Percentiles rank a stretch among this genome's conserved stretches.
These are phyloP conservation scores for Neotoxoptera formosana DNA, from an alignment of 1,140 invertebrate species.

Conservation along the genomic window DNA sequence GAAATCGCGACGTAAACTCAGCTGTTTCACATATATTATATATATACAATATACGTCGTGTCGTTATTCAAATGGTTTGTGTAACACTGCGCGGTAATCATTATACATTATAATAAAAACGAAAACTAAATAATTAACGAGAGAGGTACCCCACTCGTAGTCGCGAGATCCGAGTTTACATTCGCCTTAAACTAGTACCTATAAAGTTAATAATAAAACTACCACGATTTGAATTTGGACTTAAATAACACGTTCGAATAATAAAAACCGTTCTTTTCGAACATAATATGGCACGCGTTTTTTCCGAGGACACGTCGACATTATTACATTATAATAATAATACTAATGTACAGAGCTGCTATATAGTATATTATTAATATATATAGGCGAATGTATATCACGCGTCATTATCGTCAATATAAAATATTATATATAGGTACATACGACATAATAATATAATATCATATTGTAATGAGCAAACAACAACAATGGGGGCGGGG, in stretches of 20 bases:
- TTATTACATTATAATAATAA: background rate
- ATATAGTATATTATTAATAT: too few species aligned
- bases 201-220: background rate
- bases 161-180: too few species aligned
- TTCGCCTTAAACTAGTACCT: too few species aligned
- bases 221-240: background rate
- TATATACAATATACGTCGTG: background rate
- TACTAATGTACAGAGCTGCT: background rate
- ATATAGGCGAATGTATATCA: background rate
- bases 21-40: background rate
- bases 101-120: background rate
- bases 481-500: conserved; percentile 32
- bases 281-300: background rate
- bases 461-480: background rate
- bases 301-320: background rate
- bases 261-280: background rate
- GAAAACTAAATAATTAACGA: background rate
- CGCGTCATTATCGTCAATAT: background rate
- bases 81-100: too few species aligned
- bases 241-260: background rate
- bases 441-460: background rate
- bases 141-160: too few species aligned
- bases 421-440: background rate
- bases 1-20: background rate
- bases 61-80: background rate